Percentiles rank a stretch among this genome's conserved stretches.
These are phyloP conservation scores for Morone chrysops DNA, from an alignment of 2,113 vertebrate genomes.

Conservation along the genomic window DNA sequence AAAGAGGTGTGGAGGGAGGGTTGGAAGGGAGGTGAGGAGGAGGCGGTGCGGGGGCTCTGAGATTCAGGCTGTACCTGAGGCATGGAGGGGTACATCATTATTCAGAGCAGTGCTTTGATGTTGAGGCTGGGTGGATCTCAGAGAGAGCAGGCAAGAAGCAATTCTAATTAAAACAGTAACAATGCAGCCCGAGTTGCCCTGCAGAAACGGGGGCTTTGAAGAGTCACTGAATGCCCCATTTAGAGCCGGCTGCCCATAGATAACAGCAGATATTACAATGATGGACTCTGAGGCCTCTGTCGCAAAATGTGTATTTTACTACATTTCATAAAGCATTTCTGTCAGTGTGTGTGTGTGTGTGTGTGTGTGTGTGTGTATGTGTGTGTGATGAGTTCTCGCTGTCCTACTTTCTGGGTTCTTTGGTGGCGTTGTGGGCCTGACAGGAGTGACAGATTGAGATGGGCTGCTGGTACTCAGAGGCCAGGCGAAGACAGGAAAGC, in stretches of 20 bases:
- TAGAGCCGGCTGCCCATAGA: slow-evolving; percentile 71
- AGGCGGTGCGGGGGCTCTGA: slow-evolving; percentile 23
- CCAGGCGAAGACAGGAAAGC: slow-evolving; percentile 73
- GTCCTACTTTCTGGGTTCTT: slow-evolving; percentile 79
- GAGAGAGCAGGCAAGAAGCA: slow-evolving; percentile 71
- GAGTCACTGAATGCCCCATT: slow-evolving; percentile 78
- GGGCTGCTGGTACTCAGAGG: slow-evolving; percentile 75
- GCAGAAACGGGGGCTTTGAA: slow-evolving; percentile 75
- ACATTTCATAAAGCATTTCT: slow-evolving; percentile 40
- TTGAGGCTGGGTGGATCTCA: slow-evolving; percentile 73
- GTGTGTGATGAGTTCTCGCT: slow-evolving; percentile 53
- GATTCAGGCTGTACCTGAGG: slow-evolving; percentile 80
- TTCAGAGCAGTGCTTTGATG: slow-evolving; percentile 80
- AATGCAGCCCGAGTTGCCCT: slow-evolving; percentile 71
- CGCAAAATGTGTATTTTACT: slow-evolving; percentile 59
- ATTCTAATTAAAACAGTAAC: slow-evolving; percentile 81
- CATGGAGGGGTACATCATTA: slow-evolving; percentile 77
- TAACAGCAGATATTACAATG: slow-evolving; percentile 61
- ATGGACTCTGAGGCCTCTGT: slow-evolving; percentile 58
- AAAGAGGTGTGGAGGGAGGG: slow-evolving; percentile 54
- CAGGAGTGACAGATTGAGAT: slow-evolving; percentile 80
- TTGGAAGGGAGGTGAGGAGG: slow-evolving; percentile 17
- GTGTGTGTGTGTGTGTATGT: slow-evolving; percentile 28
- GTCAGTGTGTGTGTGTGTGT: slow-evolving; percentile 21
- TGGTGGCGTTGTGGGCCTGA: slow-evolving; percentile 72